Conservation (phyloP, 2,888 invertebrate genomes). For the Drosophila pseudotakahashii region DNA sequence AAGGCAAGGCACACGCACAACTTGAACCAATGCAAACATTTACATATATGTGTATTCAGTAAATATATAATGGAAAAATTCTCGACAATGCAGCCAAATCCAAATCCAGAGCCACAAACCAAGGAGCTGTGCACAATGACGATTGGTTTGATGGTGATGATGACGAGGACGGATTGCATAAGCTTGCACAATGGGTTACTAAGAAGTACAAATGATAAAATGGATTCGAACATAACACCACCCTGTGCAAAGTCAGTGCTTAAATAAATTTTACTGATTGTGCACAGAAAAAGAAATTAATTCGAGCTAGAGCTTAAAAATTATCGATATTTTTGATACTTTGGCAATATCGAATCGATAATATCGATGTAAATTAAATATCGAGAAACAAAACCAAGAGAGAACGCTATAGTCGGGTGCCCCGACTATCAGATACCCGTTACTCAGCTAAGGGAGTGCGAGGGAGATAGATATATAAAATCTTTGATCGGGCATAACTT, state of each 20-base stretch:
- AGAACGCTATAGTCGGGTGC: too few species aligned
- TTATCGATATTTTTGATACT: too few species aligned
- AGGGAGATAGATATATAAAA: too few species aligned
- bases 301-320: too few species aligned
- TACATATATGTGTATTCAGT: constrained; percentile 17
- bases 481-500: too few species aligned
- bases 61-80: constrained; percentile 35
- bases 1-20: constrained; percentile 30
- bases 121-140: constrained; percentile 6
- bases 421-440: too few species aligned
- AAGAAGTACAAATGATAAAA: not conserved
- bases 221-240: not conserved
- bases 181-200: not conserved
- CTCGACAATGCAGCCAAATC: constrained; percentile 32
- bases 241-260: not conserved
- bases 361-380: too few species aligned
- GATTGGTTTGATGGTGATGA: constrained; percentile 5
- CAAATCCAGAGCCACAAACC: constrained; percentile 16
- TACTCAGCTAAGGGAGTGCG: too few species aligned
- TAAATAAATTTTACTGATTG: too few species aligned
- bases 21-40: constrained; percentile 18
- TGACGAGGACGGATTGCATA: constrained; percentile 12
- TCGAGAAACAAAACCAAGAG: too few species aligned
- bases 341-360: too few species aligned
- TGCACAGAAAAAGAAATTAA: too few species aligned